These are phyloP conservation scores for Drosophila simulans DNA, from an alignment of 1,140 invertebrate genomes.

Conservation along the genomic window DNA sequence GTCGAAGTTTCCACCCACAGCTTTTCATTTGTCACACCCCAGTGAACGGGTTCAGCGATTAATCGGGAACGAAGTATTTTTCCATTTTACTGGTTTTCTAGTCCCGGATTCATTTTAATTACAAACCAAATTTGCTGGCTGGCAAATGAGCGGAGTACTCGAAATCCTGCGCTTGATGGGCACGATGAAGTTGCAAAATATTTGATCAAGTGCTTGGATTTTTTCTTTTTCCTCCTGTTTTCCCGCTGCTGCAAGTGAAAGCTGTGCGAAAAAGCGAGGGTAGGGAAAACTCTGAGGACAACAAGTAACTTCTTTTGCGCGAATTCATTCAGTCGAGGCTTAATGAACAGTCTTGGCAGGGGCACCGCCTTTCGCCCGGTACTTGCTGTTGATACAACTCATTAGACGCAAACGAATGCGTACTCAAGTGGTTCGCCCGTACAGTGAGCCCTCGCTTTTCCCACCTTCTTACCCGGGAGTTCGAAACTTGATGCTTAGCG, in stretches of 20 bases:
- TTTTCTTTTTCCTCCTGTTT: conserved; percentile 27
- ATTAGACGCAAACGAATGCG: conserved; percentile 80
- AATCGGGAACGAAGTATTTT: conserved; percentile 64
- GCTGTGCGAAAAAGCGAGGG: conserved; percentile 8
- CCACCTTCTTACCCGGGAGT: neutral
- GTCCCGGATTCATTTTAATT: conserved; percentile 71
- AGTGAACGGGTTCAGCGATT: conserved; percentile 68
- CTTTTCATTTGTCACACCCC: conserved; percentile 54
- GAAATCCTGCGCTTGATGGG: conserved; percentile 63
- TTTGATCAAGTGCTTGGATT: conserved; percentile 78
- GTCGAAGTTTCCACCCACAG: neutral
- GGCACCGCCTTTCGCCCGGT: conserved; percentile 20
- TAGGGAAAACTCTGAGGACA: conserved; percentile 21
- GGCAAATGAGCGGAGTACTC: conserved; percentile 68
- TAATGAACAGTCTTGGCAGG: conserved; percentile 73
- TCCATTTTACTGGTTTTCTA: conserved; percentile 50
- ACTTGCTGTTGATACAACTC: conserved; percentile 82
- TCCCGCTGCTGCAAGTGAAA: conserved; percentile 62
- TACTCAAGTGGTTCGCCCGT: conserved; percentile 67
- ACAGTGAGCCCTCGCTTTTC: conserved; percentile 32
- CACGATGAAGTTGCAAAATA: conserved; percentile 81
- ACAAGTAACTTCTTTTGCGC: conserved; percentile 80
- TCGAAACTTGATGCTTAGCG: conserved; percentile 17
- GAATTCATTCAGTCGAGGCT: conserved; percentile 78
- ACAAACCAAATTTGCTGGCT: conserved; percentile 75